Base-by-base conservation (phyloP, 2,888 invertebrate genomes). In the Cephalotes varians region DNA sequence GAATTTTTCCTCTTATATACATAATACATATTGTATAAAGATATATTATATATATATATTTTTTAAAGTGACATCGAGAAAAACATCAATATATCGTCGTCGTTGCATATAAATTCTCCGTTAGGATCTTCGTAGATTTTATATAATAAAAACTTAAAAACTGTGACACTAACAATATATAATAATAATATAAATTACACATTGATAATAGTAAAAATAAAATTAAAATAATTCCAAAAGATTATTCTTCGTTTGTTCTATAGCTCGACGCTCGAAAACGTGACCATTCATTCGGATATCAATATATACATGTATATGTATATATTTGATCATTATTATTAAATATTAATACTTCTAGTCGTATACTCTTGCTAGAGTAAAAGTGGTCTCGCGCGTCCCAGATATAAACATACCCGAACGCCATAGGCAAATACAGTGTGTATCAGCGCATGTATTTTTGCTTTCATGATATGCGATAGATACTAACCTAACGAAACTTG, bases 311-410 rank as follows among this genome's bases (percentile, higher is more conserved):
- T 90, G 37, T 18, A 92, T 93, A 91, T 92, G 92, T 92, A 92
- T 12, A 40, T 40, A 40, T 40, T 91, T 64, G n/a, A 92, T 93
- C 91, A 93, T 93, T 92, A 91, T 92, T 87, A 87, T 92, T 92
- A 93, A 91, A 92, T 93, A 92, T 93, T 94, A 94, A 94, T 94
- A 94, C 94, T 94, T 94, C 94, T 94, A 94, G 93, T 94, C 94
- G 94, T 94, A 94, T 94, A 94, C 94, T 93, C 93, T 93, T 91
- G 91, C 90, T 93, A 94, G 94, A 94, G 94, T 94, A 94, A 93
- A 93, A 93, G 91, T 94, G 94, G 93, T 94, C 94, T 94, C 91
- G 92, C 93, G 92, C 92, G 91, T 90, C 91, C 91, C 92, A 90
- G 90, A 54, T 86, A 76, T 87, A 86, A 86, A 64, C 85, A 87